Conservation (phyloP, 2,113 vertebrate genomes). For the Notothenia rossii region DNA sequence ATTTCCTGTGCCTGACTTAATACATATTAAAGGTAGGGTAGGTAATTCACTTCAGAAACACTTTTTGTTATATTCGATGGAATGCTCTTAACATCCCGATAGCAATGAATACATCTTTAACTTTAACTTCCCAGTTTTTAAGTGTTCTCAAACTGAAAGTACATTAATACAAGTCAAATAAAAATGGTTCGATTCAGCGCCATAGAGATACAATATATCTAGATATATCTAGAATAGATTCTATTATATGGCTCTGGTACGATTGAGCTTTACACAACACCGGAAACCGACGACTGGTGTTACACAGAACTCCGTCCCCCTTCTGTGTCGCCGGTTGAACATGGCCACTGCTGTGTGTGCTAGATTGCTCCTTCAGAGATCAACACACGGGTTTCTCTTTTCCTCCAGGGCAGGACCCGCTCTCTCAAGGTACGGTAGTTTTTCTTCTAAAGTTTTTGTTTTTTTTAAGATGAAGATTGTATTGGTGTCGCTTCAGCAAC, state of each 20-base stretch:
- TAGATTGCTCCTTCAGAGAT: conserved; percentile 66
- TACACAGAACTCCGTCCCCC: conserved; percentile 45
- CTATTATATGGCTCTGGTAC: conserved; percentile 12
- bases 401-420: conserved; percentile 23
- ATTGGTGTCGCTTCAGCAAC: not conserved
- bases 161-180: no score
- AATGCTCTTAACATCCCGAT: no score
- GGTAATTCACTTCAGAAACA: no score
- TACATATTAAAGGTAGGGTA: no score
- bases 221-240: no score
- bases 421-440: conserved; percentile 61
- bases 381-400: conserved; percentile 47
- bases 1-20: no score
- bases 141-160: not conserved
- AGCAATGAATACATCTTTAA: not conserved
- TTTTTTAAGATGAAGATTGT: not conserved
- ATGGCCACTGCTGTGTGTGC: conserved; percentile 65
- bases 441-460: not conserved
- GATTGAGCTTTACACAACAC: conserved; percentile 39
- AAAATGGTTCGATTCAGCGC: conserved; percentile 24
- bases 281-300: conserved; percentile 61
- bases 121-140: not conserved
- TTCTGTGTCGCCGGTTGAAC: conserved; percentile 8
- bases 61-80: no score
- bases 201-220: no score